These are phyloP conservation scores for Cromileptes altivelis DNA, from an alignment of 2,113 vertebrate genomes.

Conservation along the genomic window DNA sequence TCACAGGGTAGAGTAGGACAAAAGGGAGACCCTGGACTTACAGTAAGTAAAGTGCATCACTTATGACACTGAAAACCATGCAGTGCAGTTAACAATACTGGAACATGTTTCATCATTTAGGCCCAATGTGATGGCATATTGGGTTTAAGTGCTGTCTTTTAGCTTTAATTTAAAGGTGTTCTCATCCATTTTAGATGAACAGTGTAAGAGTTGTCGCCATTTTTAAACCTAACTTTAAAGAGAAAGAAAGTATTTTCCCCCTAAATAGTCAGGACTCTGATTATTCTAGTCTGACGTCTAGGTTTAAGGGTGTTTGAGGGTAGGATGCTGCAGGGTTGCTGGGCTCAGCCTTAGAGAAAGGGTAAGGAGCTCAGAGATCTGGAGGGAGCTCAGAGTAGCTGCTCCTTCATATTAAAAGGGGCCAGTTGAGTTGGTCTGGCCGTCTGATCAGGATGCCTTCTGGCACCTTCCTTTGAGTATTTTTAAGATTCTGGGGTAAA, in stretches of 20 bases:
- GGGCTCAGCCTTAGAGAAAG: not conserved
- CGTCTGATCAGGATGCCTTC: not conserved
- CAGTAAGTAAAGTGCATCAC: conserved; percentile 81
- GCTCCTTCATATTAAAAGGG: not conserved
- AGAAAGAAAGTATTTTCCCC: not conserved
- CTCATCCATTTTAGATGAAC: not conserved
- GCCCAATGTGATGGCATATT: too few species aligned
- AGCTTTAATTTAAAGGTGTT: not conserved
- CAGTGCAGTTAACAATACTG: too few species aligned
- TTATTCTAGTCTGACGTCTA: not conserved
- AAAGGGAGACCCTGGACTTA: conserved; percentile 90
- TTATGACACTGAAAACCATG: not conserved
- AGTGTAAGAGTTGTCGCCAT: not conserved
- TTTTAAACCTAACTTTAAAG: not conserved
- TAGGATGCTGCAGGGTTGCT: too few species aligned
- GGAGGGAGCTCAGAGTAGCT: too few species aligned
- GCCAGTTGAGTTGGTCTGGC: not conserved
- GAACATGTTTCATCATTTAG: not conserved
- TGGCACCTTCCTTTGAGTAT: not conserved
- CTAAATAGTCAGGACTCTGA: not conserved
- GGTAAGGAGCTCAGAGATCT: not conserved
- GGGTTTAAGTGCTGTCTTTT: not conserved
- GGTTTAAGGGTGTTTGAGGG: not conserved
- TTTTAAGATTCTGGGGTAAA: not conserved
- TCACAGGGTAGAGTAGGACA: conserved; percentile 85